phyloP scores from a whole-genome alignment of 2,888 invertebrate genomes.

The Acrobasis consociella region DNA sequence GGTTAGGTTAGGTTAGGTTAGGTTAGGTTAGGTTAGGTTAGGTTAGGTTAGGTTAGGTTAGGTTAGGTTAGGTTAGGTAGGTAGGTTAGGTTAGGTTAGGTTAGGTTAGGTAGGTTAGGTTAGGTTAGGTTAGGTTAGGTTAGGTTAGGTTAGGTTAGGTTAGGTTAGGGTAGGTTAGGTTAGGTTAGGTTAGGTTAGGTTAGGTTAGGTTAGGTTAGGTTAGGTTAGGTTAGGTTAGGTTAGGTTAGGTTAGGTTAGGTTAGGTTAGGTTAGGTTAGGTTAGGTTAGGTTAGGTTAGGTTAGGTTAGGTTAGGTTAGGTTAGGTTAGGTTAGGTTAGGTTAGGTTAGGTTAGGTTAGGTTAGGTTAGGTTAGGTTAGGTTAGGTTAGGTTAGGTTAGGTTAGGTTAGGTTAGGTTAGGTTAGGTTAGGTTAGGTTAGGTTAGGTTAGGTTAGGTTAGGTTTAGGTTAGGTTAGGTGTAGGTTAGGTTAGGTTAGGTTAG shows the following conservation, averaged over 20 bases:
- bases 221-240: constrained; percentile 30
- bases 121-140: constrained; percentile 29
- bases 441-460: constrained; percentile 27
- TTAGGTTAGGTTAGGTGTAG: constrained; percentile 23
- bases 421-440: constrained; percentile 22
- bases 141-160: constrained; percentile 24
- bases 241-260: constrained; percentile 30
- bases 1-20: constrained; percentile 29
- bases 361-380: constrained; percentile 27
- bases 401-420: constrained; percentile 10
- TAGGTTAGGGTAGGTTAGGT: too few species aligned
- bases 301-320: constrained; percentile 34
- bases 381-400: constrained; percentile 14
- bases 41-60: constrained; percentile 29
- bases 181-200: constrained; percentile 27
- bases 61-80: constrained; percentile 28
- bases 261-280: constrained; percentile 29
- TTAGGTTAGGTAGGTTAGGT: constrained; percentile 27
- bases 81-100: constrained; percentile 29
- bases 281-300: constrained; percentile 29
- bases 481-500: constrained; percentile 18
- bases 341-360: constrained; percentile 27
- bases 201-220: constrained; percentile 29
- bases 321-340: constrained; percentile 30
- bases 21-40: constrained; percentile 29